Base-by-base conservation (phyloP, 2,113 vertebrate species). In the Eptatretus burgeri region DNA sequence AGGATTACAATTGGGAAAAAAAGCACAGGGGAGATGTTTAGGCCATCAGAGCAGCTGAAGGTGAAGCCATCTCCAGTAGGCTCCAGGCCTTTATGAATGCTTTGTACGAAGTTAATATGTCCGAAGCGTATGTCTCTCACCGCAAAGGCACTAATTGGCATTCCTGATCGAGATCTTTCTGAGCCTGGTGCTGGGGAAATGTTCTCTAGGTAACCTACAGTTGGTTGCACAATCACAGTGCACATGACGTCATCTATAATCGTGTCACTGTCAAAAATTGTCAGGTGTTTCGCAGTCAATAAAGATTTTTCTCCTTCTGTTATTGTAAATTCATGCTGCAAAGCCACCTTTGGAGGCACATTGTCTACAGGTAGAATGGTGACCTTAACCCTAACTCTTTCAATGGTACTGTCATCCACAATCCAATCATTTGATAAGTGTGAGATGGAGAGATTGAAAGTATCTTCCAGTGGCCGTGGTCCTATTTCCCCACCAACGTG, bases 261-360 rank as follows among this genome's bases (percentile, higher is more conserved):
- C 13, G 73, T 75, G 64, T 75, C 75, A 14, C 67, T 11, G 10
- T 76, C 74, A 65, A 71, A 69, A 51, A 66, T 65, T 60, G 67
- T 66, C 64, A 76, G 69, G 51, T 77, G 67, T 49, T 67, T 52
- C 51, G 70, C 62, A 18, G 67, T 72, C 51, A 86, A 74, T 20
- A 77, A 72, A 68, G 77, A 79, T 71, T 82, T 86, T 51, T 75
- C 75, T 41, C 80, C 81, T 73, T 91, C 77, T 1, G 76, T 64
- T 41, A 77, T 78, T 64, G 77, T 66, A 66, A 81, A 78, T 9
- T 74, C 72, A 53, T 74, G 69, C 1, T 68, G 73, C 5, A 81
- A 71, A 19, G 64, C 76, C 63, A 81, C 76, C 51, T 74, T 65
- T 62, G 82, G 78, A 62, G 79, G 70, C 64, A 78, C 70, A 49